Percentiles rank a stretch among this genome's conserved stretches.
Evolutionary conservation across 2,797 vertebrate species (phyloP).

Genomic region (Characodon lateralis): DNA sequence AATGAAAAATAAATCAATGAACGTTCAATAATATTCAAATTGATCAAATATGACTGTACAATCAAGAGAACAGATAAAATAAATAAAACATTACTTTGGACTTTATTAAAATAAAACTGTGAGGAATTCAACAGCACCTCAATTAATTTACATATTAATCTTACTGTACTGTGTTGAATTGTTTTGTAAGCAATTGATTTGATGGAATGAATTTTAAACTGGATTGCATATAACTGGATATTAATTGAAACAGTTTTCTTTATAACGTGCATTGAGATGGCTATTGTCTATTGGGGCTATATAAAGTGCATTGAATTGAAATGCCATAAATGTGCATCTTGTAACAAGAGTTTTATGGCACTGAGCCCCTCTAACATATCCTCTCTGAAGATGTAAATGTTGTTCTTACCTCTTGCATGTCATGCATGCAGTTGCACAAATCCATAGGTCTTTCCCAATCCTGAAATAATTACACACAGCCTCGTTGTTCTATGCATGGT

Average conservation of each 20-base stretch:
- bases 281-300: not conserved
- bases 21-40: not conserved
- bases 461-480: slow-evolving; percentile 41
- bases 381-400: slow-evolving; percentile 1
- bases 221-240: not conserved
- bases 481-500: not conserved
- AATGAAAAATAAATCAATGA: not conserved
- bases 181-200: not conserved
- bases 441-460: slow-evolving; percentile 14
- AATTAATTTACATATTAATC: no score
- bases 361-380: not conserved
- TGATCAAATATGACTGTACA: not conserved
- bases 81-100: not conserved
- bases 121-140: not conserved
- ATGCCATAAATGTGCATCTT: not conserved
- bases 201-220: not conserved
- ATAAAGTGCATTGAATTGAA: not conserved
- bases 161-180: not conserved
- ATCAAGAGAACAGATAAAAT: not conserved
- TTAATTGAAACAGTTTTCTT: not conserved
- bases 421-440: slow-evolving; percentile 8
- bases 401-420: not conserved
- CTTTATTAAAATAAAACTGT: not conserved
- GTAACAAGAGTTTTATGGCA: not conserved
- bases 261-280: not conserved